Conservation (phyloP, 2,888 invertebrate genomes). For the Empis stercorea region DNA sequence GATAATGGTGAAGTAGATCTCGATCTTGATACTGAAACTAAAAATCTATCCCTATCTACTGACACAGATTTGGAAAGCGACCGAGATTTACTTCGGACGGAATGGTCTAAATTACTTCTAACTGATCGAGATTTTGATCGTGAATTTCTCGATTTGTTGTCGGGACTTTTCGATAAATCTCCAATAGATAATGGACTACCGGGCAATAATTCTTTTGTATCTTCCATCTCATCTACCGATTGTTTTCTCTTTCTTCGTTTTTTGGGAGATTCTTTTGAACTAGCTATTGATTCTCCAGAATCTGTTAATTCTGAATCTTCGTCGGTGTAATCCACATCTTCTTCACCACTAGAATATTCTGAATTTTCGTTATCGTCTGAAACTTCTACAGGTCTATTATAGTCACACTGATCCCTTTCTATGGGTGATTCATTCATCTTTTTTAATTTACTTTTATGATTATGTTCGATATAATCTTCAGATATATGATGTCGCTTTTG, state of each 20-base stretch:
- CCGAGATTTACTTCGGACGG: constrained; percentile 4
- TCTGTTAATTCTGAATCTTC: constrained; percentile 41
- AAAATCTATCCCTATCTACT: constrained; percentile 10
- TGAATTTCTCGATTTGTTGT: constrained; percentile 15
- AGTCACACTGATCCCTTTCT: no score
- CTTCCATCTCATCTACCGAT: constrained; percentile 19
- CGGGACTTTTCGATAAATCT: constrained; percentile 37
- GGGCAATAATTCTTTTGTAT: constrained; percentile 33
- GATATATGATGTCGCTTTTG: neutral
- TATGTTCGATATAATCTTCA: neutral
- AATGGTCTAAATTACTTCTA: neutral
- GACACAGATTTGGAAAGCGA: constrained; percentile 13
- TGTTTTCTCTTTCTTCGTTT: constrained; percentile 13
- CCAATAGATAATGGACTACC: constrained; percentile 43
- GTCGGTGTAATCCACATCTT: constrained; percentile 26
- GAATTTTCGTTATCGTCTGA: neutral
- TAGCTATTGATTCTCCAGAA: constrained; percentile 12
- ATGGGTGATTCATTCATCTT: no score
- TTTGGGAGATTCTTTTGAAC: constrained; percentile 19
- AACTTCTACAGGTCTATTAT: neutral
- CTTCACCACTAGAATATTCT: neutral
- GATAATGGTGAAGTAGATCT: constrained; percentile 19
- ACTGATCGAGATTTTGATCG: constrained; percentile 20
- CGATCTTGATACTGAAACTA: constrained; percentile 17
- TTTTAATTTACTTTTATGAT: no score